phyloP scores from a whole-genome alignment of 2,797 vertebrate species.

The Neopelma chrysocephalum region DNA sequence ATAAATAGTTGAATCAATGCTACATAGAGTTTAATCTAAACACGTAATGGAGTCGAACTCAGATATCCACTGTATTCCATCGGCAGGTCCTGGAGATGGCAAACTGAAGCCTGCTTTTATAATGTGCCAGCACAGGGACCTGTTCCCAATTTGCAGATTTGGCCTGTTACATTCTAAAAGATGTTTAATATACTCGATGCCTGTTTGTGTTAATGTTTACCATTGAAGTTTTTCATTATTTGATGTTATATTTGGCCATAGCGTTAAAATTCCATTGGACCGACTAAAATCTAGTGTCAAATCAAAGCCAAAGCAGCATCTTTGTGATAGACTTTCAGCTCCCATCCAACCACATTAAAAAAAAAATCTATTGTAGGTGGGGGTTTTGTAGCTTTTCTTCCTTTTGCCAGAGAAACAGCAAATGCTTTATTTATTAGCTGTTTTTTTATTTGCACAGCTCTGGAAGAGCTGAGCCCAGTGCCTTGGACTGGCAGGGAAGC shows the following conservation, averaged over 20 bases:
- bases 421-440: neutral
- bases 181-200: slow-evolving; percentile 72
- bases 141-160: slow-evolving; percentile 76
- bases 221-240: slow-evolving; percentile 77
- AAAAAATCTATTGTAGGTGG: slow-evolving; percentile 20
- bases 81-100: slow-evolving; percentile 61
- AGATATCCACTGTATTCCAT: slow-evolving; percentile 51
- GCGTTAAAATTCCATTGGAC: slow-evolving; percentile 59
- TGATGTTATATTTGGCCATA: slow-evolving; percentile 77
- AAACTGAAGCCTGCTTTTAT: slow-evolving; percentile 67
- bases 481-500: neutral
- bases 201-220: slow-evolving; percentile 75
- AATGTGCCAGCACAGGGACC: slow-evolving; percentile 70
- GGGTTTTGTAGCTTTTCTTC: slow-evolving; percentile 10
- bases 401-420: slow-evolving; percentile 43
- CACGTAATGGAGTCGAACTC: slow-evolving; percentile 15
- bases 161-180: slow-evolving; percentile 65
- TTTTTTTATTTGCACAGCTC: neutral
- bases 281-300: slow-evolving; percentile 57
- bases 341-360: slow-evolving; percentile 17
- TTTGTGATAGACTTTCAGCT: slow-evolving; percentile 59
- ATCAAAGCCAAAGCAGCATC: slow-evolving; percentile 66
- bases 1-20: slow-evolving; percentile 61
- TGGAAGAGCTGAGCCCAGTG: neutral
- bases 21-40: slow-evolving; percentile 62